These are phyloP conservation scores for Labeo catla DNA, from an alignment of 2,113 vertebrate species.

Conservation along the genomic window DNA sequence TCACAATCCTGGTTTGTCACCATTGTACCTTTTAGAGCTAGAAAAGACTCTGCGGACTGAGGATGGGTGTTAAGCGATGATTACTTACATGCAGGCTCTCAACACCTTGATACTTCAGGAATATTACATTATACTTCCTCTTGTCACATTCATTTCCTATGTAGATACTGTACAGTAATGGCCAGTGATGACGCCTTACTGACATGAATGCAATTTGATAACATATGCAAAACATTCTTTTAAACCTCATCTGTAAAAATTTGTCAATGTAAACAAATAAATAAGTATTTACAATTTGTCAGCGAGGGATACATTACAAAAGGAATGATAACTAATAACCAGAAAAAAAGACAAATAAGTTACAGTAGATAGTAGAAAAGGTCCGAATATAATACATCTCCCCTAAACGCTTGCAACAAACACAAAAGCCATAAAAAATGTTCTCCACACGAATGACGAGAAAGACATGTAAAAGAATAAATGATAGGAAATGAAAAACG, in stretches of 20 bases:
- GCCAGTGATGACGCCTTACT: not conserved
- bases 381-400: constrained; percentile 60
- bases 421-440: constrained; percentile 54
- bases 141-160: constrained; percentile 16
- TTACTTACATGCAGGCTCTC: not conserved
- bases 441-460: constrained; percentile 57
- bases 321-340: constrained; percentile 61
- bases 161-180: constrained; percentile 22
- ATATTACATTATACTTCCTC: constrained; percentile 16
- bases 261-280: constrained; percentile 88
- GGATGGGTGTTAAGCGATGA: not conserved
- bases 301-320: constrained; percentile 76
- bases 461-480: constrained; percentile 56
- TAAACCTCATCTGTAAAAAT: constrained; percentile 71
- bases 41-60: constrained; percentile 2
- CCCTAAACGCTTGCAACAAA: constrained; percentile 47
- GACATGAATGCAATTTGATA: constrained; percentile 37
- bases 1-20: constrained; percentile 22
- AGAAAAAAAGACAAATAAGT: constrained; percentile 82
- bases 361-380: constrained; percentile 82
- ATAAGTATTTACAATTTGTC: constrained; percentile 93
- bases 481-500: constrained; percentile 44
- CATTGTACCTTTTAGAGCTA: constrained; percentile 2
- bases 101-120: not conserved
- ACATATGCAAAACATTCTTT: constrained; percentile 43